A percentile compares a stretch with the other conserved stretches of the same genome.
Evolutionary conservation across 2,888 invertebrate species (phyloP).

Genomic region (Meghimatium bilineatum): DNA sequence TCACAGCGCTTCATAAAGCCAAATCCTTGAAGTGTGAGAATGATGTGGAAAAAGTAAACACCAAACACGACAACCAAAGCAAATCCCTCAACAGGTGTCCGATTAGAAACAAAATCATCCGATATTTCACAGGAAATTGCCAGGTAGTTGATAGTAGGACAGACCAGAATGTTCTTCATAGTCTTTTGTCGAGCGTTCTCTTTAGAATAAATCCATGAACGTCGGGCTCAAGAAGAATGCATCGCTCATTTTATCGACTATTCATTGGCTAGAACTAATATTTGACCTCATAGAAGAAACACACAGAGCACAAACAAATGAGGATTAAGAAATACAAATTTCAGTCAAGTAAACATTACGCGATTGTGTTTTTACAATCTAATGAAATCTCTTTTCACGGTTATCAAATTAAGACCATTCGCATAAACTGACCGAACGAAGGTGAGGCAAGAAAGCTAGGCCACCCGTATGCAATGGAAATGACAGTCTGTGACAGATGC

Average conservation of each 20-base stretch:
- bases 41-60: conserved; percentile 10
- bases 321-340: conserved; percentile 31
- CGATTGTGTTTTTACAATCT: conserved; percentile 24
- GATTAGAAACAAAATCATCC: conserved; percentile 7
- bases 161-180: background rate
- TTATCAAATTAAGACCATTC: conserved; percentile 3
- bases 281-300: conserved; percentile 11
- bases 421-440: background rate
- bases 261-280: conserved; percentile 8
- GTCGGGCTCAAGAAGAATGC: background rate
- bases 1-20: background rate
- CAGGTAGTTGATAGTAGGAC: background rate
- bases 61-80: background rate
- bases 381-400: conserved; percentile 23
- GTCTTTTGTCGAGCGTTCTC: conserved; percentile 1
- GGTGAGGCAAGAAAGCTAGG: background rate
- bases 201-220: conserved; percentile 17
- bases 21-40: background rate
- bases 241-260: background rate
- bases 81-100: conserved; percentile 34
- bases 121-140: background rate
- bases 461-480: conserved; percentile 17
- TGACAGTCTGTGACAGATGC: background rate
- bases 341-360: conserved; percentile 23
- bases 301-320: background rate